Evolutionary conservation across 2,888 invertebrate species (phyloP).

Genomic region (Aplocera efformata): DNA sequence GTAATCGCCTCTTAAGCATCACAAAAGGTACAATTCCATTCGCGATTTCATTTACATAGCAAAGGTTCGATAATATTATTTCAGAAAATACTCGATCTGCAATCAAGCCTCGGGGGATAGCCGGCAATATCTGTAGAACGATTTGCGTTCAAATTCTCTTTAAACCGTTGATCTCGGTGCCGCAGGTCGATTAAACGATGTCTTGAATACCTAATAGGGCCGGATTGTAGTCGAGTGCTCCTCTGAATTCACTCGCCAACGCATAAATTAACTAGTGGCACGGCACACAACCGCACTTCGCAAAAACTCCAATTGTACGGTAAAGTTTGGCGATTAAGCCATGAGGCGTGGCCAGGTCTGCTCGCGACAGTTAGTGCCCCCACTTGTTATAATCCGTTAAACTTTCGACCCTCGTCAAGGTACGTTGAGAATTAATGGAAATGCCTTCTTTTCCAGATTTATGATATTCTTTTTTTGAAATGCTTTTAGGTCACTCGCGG

Average conservation of each 20-base stretch:
- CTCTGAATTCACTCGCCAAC: constrained; percentile 56
- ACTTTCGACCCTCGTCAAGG: constrained; percentile 79
- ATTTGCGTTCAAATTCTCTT: constrained; percentile 57
- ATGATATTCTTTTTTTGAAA: constrained; percentile 44
- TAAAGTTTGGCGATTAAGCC: constrained; percentile 79
- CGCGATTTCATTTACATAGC: constrained; percentile 36
- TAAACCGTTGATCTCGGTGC: constrained; percentile 52
- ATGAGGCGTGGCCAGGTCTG: constrained; percentile 76
- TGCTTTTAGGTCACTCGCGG: constrained; percentile 35
- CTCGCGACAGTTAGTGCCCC: constrained; percentile 76
- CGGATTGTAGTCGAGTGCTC: constrained; percentile 52
- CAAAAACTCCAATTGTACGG: constrained; percentile 78
- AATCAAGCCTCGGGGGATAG: constrained; percentile 40
- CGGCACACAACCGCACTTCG: constrained; percentile 58
- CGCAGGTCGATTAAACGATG: constrained; percentile 70
- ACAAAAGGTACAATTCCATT: constrained; percentile 6
- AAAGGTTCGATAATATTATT: constrained; percentile 37
- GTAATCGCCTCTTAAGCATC: not conserved
- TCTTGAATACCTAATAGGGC: constrained; percentile 74
- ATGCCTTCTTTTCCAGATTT: constrained; percentile 63
- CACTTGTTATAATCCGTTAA: constrained; percentile 78
- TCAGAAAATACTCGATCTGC: constrained; percentile 41
- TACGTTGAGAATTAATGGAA: constrained; percentile 70
- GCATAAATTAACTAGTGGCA: constrained; percentile 70
- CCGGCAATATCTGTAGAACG: constrained; percentile 50